These are phyloP conservation scores for Eristalis intricaria DNA, from an alignment of 2,888 invertebrate species.

Conservation along the genomic window DNA sequence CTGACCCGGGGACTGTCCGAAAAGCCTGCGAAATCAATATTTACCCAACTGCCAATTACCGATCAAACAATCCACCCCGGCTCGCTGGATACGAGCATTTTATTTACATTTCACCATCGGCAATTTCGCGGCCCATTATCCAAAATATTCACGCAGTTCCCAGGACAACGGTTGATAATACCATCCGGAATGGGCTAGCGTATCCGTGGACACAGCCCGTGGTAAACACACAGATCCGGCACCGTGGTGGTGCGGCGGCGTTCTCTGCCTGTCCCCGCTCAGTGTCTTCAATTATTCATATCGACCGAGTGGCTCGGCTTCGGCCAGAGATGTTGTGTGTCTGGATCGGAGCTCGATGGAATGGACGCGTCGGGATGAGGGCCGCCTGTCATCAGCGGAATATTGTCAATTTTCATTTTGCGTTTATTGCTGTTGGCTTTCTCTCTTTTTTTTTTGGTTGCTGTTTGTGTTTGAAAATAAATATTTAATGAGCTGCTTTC, in stretches of 20 bases:
- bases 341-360: background rate
- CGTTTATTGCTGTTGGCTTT: background rate
- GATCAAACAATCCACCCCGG: constrained; percentile 21
- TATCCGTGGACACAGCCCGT: background rate
- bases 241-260: background rate
- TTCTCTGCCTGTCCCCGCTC: background rate
- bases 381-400: background rate
- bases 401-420: constrained; percentile 1
- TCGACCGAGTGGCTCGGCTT: background rate
- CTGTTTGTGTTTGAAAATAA: constrained; percentile 40
- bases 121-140: constrained; percentile 27
- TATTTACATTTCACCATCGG: constrained; percentile 44
- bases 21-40: constrained; percentile 5
- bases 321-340: no score
- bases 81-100: constrained; percentile 3
- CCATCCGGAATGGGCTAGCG: background rate
- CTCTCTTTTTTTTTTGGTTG: background rate
- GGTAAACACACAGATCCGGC: background rate
- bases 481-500: background rate
- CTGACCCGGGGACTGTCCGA: background rate
- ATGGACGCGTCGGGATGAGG: background rate
- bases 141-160: constrained; percentile 19
- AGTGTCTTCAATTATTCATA: background rate
- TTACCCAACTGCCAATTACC: constrained; percentile 25
- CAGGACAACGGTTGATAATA: background rate